Conservation (phyloP, 2,888 invertebrate species). For the Falcaria lacertinaria region DNA sequence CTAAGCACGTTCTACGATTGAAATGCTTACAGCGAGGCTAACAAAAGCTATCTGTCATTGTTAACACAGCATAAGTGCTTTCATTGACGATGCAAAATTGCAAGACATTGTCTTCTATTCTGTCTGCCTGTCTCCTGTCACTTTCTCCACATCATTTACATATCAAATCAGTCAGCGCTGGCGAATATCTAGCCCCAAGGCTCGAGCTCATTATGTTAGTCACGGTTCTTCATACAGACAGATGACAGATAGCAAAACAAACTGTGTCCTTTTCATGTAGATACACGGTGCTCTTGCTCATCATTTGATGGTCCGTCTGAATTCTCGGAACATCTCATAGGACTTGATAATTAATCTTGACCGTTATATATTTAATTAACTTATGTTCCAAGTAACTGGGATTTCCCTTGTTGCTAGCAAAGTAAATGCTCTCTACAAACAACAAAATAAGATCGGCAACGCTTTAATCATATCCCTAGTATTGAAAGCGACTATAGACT, state of each 20-base stretch:
- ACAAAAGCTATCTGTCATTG: not conserved
- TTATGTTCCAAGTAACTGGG: too few species aligned
- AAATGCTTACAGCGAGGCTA: not conserved
- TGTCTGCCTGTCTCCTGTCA: not conserved
- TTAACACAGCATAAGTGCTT: not conserved
- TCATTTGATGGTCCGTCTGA: not conserved
- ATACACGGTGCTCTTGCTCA: not conserved
- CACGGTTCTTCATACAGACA: not conserved
- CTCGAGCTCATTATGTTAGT: constrained; percentile 1
- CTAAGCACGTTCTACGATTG: too few species aligned
- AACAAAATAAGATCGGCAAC: too few species aligned
- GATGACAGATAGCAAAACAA: not conserved
- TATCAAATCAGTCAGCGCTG: not conserved
- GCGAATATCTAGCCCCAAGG: not conserved
- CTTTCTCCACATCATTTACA: constrained; percentile 1
- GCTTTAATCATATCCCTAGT: too few species aligned
- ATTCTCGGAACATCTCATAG: too few species aligned
- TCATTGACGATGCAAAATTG: not conserved
- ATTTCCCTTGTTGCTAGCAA: too few species aligned
- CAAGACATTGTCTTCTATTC: not conserved
- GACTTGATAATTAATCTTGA: too few species aligned
- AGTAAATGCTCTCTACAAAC: too few species aligned
- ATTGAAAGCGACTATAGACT: too few species aligned
- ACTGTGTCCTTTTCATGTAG: not conserved
- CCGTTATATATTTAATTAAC: too few species aligned